Evolutionary conservation across 2,888 invertebrate genomes (phyloP).

Genomic region (Rhorus exstirpatorius): DNA sequence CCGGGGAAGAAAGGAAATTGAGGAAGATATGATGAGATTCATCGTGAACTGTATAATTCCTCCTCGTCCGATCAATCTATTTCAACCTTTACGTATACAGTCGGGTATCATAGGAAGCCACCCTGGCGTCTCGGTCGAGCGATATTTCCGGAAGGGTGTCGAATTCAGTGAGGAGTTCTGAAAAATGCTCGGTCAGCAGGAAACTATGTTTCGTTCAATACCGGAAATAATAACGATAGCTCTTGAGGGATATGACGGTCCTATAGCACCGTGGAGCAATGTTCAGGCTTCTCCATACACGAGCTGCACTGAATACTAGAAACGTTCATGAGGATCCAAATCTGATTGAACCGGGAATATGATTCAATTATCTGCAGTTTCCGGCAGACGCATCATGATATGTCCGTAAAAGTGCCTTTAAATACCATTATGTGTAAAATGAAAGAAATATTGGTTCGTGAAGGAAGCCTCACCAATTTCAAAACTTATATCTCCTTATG

Average conservation of each 20-base stretch:
- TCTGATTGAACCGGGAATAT: background rate
- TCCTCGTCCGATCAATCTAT: constrained; percentile 46
- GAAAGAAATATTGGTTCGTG: background rate
- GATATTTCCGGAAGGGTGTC: constrained; percentile 47
- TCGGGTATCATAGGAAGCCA: constrained; percentile 3
- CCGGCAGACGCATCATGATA: background rate
- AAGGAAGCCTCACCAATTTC: background rate
- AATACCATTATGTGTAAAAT: background rate
- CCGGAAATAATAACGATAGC: constrained; percentile 57
- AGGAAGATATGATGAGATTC: constrained; percentile 26
- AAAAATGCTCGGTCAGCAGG: constrained; percentile 37
- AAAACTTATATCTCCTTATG: background rate
- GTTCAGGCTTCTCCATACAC: background rate
- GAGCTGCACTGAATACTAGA: background rate
- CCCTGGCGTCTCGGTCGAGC: constrained; percentile 19
- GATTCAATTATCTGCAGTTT: background rate
- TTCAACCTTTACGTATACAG: constrained; percentile 31
- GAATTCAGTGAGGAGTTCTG: constrained; percentile 11
- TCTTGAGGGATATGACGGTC: constrained; percentile 21
- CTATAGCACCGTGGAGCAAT: background rate
- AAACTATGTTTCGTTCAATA: constrained; percentile 45
- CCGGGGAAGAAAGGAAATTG: constrained; percentile 31
- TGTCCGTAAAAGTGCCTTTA: background rate
- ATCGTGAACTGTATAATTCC: constrained; percentile 10
- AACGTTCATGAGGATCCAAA: background rate